Percentiles rank a stretch among this genome's conserved stretches.
phyloP scores from a whole-genome alignment of 1,140 invertebrate genomes.

The Apocrypta bakeri region DNA sequence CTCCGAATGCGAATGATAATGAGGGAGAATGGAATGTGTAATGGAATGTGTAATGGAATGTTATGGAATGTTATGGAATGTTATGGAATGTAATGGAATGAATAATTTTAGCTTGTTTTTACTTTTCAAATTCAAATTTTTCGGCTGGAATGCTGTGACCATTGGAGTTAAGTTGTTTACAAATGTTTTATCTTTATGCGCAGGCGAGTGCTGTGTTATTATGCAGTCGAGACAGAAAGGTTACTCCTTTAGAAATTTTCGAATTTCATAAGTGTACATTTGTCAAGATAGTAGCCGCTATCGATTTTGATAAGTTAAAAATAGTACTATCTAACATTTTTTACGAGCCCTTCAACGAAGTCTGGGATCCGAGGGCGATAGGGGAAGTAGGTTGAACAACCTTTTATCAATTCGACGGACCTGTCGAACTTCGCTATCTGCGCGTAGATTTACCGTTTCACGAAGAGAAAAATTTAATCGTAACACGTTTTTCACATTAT shows the following conservation, averaged over 20 bases:
- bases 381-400: constrained; percentile 34
- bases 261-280: no score
- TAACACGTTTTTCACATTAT: background rate
- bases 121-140: background rate
- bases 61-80: no score
- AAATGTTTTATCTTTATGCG: background rate
- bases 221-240: no score
- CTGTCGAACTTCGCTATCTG: background rate
- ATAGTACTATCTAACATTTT: background rate
- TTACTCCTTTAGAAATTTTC: background rate
- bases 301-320: background rate
- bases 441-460: background rate
- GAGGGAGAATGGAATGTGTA: no score
- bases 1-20: no score
- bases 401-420: constrained; percentile 35
- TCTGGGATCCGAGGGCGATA: no score
- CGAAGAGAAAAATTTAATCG: background rate
- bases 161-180: background rate
- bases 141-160: background rate
- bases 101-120: no score
- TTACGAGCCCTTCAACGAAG: background rate
- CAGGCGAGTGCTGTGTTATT: no score
- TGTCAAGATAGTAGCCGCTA: background rate
- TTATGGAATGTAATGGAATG: background rate
- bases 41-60: no score